Evolutionary conservation across 2,888 invertebrate genomes (phyloP), one percentile per base, ranked within the genome.

Genomic region (Cephonodes hylas): DNA sequence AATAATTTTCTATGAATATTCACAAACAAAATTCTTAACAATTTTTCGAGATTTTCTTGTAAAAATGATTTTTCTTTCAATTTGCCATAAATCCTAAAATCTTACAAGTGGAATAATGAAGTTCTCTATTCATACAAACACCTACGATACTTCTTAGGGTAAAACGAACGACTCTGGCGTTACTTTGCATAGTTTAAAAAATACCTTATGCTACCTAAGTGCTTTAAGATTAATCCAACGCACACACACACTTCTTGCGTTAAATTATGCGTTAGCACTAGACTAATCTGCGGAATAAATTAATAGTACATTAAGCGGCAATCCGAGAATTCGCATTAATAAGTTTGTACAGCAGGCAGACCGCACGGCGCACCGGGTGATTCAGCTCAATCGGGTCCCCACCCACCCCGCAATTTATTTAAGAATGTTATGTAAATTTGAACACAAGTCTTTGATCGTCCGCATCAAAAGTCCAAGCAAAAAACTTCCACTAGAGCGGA

Each of bases 391-490:
- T 79, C 74, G 74, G 79, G 82, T 74, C 83, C 86, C 86, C 79
- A 76, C 63, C 77, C 84, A 66, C 83, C 83, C 84, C 85, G 79
- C 87, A 90, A 91, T 91, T 92, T 91, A 91, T 91, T 91, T 91
- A 91, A 91, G 89, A 89, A 92, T 92, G 91, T 91, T 91, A 92
- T 92, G 92, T 91, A 91, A 92, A 92, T 92, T 91, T 86, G 86
- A 89, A 91, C 92, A 91, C 89, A 88, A 88, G 89, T 91, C 92
- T 92, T 92, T 92, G 92, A 92, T 91, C 92, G 91, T 88, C 85
- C 88, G 91, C 89, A 87, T 89, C 89, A 89, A 88, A 91, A 91
- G 91, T 91, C 90, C 91, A 84, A 86, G 88, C 79, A 88, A 89
- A 91, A 90, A 91, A 86, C 77, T 89, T 88, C 86, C 82, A 84